These are phyloP conservation scores for Hippopotamyrus pictus DNA, from an alignment of 2,797 vertebrate species.

Conservation along the genomic window DNA sequence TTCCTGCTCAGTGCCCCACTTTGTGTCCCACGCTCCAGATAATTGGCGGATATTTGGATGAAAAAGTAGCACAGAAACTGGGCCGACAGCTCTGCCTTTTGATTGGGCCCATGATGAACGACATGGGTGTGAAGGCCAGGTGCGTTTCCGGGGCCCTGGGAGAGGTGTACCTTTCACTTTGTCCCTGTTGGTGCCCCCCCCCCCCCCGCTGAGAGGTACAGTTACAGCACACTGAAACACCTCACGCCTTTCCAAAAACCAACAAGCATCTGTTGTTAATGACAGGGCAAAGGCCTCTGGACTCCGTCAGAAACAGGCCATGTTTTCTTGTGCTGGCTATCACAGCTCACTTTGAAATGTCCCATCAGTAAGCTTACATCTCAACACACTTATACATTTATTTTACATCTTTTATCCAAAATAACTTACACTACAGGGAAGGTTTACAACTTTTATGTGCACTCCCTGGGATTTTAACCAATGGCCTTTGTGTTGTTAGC, in stretches of 20 bases:
- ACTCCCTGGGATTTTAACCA: not conserved
- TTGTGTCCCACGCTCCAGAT: conserved; percentile 26
- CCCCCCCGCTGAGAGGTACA: conserved; percentile 23
- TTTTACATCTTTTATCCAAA: not conserved
- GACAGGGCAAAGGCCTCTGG: conserved; percentile 19
- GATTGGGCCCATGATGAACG: conserved; percentile 40
- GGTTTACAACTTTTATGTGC: not conserved
- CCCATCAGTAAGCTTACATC: not conserved
- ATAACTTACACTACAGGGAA: not conserved
- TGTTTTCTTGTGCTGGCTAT: not conserved
- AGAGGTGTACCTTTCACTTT: conserved; percentile 29
- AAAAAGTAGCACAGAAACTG: conserved; percentile 30
- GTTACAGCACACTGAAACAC: conserved; percentile 31
- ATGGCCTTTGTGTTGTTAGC: not conserved
- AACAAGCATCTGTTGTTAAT: conserved; percentile 26
- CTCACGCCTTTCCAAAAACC: conserved; percentile 22
- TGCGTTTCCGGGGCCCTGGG: conserved; percentile 27
- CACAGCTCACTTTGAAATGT: conserved; percentile 13
- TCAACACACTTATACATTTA: not conserved
- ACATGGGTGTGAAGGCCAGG: conserved; percentile 34
- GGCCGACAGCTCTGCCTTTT: conserved; percentile 38
- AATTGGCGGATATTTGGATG: conserved; percentile 34
- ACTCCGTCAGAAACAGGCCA: conserved; percentile 23
- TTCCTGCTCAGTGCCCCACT: not conserved
- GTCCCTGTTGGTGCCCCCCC: conserved; percentile 22